These are phyloP conservation scores for Mustela lutreola DNA, from an alignment of 2,113 vertebrate genomes.

Conservation along the genomic window DNA sequence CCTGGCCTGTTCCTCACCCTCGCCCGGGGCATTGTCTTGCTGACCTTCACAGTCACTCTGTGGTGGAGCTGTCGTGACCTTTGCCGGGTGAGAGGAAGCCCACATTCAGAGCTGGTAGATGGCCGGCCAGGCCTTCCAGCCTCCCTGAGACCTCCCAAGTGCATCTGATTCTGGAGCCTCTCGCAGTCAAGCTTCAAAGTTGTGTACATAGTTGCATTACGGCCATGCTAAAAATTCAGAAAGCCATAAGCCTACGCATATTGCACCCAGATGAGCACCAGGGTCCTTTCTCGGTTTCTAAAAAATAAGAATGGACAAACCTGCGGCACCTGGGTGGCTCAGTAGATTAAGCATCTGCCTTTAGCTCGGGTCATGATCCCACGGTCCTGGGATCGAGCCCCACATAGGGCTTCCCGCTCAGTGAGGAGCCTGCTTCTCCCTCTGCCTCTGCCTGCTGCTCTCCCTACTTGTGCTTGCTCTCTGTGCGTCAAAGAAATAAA, in stretches of 20 bases:
- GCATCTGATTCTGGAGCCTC: neutral
- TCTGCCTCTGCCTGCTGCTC: no score
- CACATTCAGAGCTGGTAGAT: neutral
- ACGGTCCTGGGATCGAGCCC: neutral
- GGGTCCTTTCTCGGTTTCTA: neutral
- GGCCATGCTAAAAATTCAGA: neutral
- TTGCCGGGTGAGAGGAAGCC: neutral
- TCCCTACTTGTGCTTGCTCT: no score
- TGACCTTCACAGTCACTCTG: neutral
- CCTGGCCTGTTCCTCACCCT: accelerated
- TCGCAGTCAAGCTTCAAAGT: neutral
- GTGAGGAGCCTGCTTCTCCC: no score
- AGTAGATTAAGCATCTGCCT: neutral
- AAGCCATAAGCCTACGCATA: neutral
- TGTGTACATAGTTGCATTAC: neutral
- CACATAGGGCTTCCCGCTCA: no score
- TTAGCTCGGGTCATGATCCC: neutral
- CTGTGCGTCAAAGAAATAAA: no score
- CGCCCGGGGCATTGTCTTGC: accelerated
- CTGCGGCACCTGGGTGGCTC: no score
- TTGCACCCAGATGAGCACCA: neutral
- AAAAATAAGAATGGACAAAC: neutral
- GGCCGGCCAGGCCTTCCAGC: neutral
- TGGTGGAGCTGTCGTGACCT: neutral
- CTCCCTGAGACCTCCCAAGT: neutral